Base-by-base conservation (phyloP, 2,113 vertebrate species). In the Oryzias celebensis region DNA sequence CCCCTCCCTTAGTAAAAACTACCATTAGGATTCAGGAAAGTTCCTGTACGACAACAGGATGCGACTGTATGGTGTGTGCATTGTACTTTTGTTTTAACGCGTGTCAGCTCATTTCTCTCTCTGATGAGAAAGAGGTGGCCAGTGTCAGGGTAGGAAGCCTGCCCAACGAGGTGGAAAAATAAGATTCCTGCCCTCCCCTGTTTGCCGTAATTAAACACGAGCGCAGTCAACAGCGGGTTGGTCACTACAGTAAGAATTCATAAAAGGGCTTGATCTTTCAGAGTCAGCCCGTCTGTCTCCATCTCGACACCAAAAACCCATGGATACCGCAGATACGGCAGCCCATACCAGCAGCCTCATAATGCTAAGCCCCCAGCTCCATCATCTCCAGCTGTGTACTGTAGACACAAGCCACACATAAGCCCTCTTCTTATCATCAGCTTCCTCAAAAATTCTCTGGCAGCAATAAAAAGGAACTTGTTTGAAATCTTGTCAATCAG, bases 241-340 rank as follows among this genome's bases (percentile, higher is more conserved):
- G 76, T 46, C 62, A 66, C 80, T 71, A 61, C 62, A 5, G 63
- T 76, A 68, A 59, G 62, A 58, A 51, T 77, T 81, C 81, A 71
- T 77, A 68, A 51, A 71, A 75, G 85, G 70, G 76, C 77, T 87
- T 86, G 84, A 86, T 88, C 77, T 87, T 70, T 81, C 71, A 77
- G 60, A 61, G 84, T 75, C 85, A 81, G 87, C 59, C 87, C 66
- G 82, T 73, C 81, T 66, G 84, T 89, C 87, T 90, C 89, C 80
- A 55, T 60, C 76, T 50, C 4, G 14, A 23, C 72, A 55, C 43
- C 52, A 48, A 71, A 71, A 81, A 50, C n/a, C 47, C 51, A 16
- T 18, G n/a, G 52, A 56, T 73, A 43, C 78, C 61, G 71, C 20
- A 55, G 52, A 56, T 73, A 43, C 78, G 63, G 71, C 20, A 55